Percentiles rank a stretch among this genome's conserved stretches.
Evolutionary conservation across 2,888 invertebrate species (phyloP).

Genomic region (Diarsia rubi): DNA sequence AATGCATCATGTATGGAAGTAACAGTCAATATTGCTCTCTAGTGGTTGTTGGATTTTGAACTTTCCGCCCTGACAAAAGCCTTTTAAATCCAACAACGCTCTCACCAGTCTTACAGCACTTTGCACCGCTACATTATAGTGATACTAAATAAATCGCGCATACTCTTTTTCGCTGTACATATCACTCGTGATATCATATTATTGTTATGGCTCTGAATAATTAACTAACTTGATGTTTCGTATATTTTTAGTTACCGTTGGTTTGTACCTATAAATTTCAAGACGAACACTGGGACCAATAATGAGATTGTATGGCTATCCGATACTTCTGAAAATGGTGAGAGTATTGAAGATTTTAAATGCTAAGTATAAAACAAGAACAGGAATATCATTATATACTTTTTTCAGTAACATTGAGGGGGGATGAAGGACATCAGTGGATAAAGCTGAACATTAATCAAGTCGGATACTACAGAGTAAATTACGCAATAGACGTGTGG

Average conservation of each 20-base stretch:
- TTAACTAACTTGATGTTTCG: neutral
- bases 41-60: neutral
- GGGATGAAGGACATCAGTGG: constrained; percentile 88
- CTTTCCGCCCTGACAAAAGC: neutral
- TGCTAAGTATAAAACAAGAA: neutral
- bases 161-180: neutral
- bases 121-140: too few relatives aligned
- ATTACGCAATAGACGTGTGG: constrained; percentile 94
- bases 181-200: too few relatives aligned
- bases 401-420: constrained; percentile 90
- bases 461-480: constrained; percentile 97
- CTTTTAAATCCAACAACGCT: neutral
- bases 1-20: neutral
- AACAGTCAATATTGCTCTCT: neutral
- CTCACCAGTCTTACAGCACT: neutral
- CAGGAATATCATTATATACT: neutral
- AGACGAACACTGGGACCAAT: constrained; percentile 88
- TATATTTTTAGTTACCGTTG: constrained; percentile 93
- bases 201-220: neutral
- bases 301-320: constrained; percentile 84
- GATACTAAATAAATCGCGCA: neutral
- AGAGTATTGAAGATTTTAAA: constrained; percentile 35
- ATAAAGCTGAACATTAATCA: constrained; percentile 96
- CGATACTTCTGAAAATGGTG: constrained; percentile 79
- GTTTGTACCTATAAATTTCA: constrained; percentile 96